phyloP scores from a whole-genome alignment of 2,113 vertebrate genomes.

The Odocoileus hemionus region DNA sequence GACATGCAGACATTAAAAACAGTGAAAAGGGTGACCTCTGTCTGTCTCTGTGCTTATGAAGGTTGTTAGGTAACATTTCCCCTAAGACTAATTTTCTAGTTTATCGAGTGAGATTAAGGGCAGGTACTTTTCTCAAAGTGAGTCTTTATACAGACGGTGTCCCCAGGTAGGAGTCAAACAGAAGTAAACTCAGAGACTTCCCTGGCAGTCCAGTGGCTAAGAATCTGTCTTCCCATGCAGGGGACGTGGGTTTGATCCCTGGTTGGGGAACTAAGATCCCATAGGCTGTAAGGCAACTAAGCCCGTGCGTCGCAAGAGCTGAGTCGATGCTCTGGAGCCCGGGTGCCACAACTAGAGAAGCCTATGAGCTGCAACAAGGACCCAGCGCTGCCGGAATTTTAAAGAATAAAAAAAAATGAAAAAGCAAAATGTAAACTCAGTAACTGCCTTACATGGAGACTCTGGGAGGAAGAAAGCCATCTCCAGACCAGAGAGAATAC shows the following conservation, averaged over 20 bases:
- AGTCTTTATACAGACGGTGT: not conserved
- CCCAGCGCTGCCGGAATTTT: not conserved
- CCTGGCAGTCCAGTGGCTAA: not conserved
- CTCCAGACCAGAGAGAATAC: not conserved
- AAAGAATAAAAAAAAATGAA: not conserved
- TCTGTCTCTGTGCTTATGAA: not conserved
- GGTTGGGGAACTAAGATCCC: not conserved
- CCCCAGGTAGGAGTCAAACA: not conserved
- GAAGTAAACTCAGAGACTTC: not conserved
- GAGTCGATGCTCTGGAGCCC: not conserved
- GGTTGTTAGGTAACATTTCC: not conserved
- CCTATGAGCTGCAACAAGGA: not conserved
- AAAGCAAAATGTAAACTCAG: not conserved
- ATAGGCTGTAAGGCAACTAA: not conserved
- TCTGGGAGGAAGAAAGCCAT: not conserved
- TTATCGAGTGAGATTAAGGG: not conserved
- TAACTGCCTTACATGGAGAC: not conserved
- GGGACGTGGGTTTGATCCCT: not conserved
- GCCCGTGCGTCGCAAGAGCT: accelerated
- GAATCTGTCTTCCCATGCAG: not conserved
- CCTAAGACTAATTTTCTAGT: not conserved
- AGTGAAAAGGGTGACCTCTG: too few relatives aligned
- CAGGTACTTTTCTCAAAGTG: not conserved
- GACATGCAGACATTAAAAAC: accelerated
- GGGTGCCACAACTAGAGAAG: not conserved